A percentile compares a stretch with the other conserved stretches of the same genome.
Conservation (phyloP, 2,113 vertebrate species). For the Lagopus muta region DNA sequence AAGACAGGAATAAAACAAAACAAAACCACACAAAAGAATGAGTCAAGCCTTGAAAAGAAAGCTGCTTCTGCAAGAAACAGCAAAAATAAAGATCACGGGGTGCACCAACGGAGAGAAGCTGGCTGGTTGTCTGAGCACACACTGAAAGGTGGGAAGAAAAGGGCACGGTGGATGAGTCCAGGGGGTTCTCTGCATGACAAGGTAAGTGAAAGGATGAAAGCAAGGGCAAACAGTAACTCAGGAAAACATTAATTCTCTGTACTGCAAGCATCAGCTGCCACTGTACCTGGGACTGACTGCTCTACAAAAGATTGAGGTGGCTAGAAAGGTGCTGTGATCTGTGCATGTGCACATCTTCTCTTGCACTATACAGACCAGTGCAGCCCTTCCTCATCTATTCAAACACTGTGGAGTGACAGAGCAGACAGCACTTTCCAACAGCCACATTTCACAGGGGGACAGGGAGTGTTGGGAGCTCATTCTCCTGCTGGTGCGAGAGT, state of each 20-base stretch:
- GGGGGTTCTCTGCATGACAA: background rate
- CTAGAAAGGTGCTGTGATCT: background rate
- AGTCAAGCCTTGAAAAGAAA: conserved; percentile 33
- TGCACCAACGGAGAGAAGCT: background rate
- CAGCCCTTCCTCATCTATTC: background rate
- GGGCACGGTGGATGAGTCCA: background rate
- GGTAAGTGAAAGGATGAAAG: background rate
- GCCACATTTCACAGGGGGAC: background rate
- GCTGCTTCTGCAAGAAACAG: conserved; percentile 27
- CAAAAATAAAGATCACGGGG: background rate
- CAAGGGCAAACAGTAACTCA: background rate
- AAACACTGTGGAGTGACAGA: background rate
- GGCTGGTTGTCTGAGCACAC: background rate
- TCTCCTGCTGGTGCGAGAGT: background rate
- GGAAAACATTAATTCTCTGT: background rate
- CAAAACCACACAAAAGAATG: background rate
- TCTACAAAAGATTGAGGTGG: background rate
- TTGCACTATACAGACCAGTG: background rate
- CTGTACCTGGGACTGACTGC: background rate
- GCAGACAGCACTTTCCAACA: background rate
- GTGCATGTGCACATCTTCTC: background rate
- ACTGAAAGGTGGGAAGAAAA: background rate
- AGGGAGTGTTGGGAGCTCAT: background rate
- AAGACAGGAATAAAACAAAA: background rate
- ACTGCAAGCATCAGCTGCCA: conserved; percentile 3